phyloP scores from a whole-genome alignment of 1,140 invertebrate genomes.

The Trichoplusia ni region DNA sequence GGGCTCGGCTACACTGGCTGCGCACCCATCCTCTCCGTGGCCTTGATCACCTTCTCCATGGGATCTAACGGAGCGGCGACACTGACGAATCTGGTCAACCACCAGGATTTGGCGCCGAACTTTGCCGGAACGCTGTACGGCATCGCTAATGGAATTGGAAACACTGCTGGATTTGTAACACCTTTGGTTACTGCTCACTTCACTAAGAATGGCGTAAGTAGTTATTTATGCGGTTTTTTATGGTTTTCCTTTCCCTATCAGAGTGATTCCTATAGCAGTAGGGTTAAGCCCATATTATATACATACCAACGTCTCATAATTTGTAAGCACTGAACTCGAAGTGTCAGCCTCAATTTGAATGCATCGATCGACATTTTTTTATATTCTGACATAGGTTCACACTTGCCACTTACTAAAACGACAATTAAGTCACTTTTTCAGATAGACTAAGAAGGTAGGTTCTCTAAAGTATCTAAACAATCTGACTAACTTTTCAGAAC shows the following conservation, averaged over 20 bases:
- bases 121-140: conserved; percentile 90
- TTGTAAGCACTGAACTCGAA: too few relatives aligned
- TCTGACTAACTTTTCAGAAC: conserved; percentile 80
- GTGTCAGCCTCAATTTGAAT: too few relatives aligned
- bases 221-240: not conserved
- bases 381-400: too few relatives aligned
- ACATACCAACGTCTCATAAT: too few relatives aligned
- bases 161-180: conserved; percentile 89
- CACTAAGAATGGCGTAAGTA: conserved; percentile 84
- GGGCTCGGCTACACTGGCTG: conserved; percentile 86
- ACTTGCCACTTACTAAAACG: too few relatives aligned
- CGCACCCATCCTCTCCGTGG: conserved; percentile 84
- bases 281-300: not conserved
- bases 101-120: conserved; percentile 90
- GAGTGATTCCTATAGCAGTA: not conserved
- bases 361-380: too few relatives aligned
- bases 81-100: conserved; percentile 91
- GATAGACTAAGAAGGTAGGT: too few relatives aligned
- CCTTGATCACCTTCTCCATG: conserved; percentile 87
- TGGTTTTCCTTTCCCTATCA: not conserved
- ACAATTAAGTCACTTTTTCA: too few relatives aligned
- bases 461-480: too few relatives aligned
- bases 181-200: conserved; percentile 86
- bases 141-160: conserved; percentile 88
- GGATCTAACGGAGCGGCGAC: conserved; percentile 92